Percentiles rank a stretch among this genome's conserved stretches.
Evolutionary conservation across 2,113 vertebrate species (phyloP).

Genomic region (Spheniscus mendiculus): DNA sequence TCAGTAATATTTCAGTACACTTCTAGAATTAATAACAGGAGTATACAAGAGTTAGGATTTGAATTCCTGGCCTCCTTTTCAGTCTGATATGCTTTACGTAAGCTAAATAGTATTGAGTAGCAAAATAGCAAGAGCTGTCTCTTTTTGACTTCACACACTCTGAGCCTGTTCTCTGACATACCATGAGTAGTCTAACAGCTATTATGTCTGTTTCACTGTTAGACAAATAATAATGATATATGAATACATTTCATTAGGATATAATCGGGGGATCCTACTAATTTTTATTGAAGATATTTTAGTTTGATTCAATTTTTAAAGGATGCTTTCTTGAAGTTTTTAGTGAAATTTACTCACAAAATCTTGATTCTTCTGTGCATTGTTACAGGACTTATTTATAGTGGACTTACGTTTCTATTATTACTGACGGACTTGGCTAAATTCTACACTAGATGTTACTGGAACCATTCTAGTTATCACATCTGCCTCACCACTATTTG

Average conservation of each 20-base stretch:
- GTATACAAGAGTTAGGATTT: not conserved
- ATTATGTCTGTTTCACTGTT: not conserved
- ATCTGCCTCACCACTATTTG: conserved; percentile 62
- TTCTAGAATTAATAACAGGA: not conserved
- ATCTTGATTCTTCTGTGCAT: not conserved
- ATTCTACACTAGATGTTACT: conserved; percentile 64
- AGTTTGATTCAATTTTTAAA: not conserved
- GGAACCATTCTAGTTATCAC: conserved; percentile 67
- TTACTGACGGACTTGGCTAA: conserved; percentile 67
- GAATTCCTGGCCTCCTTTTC: not conserved
- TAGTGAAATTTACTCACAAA: not conserved
- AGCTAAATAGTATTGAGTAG: not conserved
- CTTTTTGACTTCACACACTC: not conserved
- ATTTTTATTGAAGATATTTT: not conserved
- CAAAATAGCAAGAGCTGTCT: not conserved
- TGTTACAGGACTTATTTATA: conserved; percentile 67
- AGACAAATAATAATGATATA: not conserved
- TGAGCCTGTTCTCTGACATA: not conserved
- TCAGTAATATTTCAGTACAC: not conserved
- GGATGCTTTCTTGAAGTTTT: not conserved
- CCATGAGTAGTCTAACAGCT: not conserved
- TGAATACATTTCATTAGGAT: not conserved
- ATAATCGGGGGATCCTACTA: not conserved
- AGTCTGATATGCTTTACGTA: not conserved
- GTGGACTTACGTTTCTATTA: conserved; percentile 70